These are phyloP conservation scores for Drosophila paulistorum DNA, from an alignment of 1,140 invertebrate genomes.

Conservation along the genomic window DNA sequence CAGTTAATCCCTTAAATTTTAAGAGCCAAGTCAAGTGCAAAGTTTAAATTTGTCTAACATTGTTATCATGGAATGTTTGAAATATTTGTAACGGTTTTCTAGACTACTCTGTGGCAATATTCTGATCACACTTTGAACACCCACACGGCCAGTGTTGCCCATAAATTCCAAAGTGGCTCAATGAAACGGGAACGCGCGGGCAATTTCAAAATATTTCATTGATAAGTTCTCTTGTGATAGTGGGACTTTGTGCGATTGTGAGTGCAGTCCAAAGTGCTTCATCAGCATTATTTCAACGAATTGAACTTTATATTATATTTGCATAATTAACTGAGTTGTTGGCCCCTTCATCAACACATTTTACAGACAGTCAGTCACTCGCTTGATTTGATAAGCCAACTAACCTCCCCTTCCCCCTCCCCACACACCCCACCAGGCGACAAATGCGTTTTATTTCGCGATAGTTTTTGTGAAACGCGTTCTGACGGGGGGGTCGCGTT, in stretches of 20 bases:
- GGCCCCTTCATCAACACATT: neutral
- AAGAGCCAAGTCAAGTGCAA: too few species aligned
- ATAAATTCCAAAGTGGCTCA: neutral
- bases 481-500: slow-evolving; percentile 24
- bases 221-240: neutral
- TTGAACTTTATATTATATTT: slow-evolving; percentile 14
- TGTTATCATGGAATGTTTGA: neutral
- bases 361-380: slow-evolving; percentile 2
- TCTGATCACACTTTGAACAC: slow-evolving; percentile 29
- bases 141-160: slow-evolving; percentile 30
- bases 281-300: slow-evolving; percentile 11
- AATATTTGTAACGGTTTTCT: neutral
- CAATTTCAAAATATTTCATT: slow-evolving; percentile 27
- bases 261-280: slow-evolving; percentile 11
- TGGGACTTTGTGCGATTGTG: neutral
- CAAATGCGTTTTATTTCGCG: slow-evolving; percentile 29
- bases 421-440: too few species aligned
- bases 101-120: neutral
- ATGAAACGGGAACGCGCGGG: slow-evolving; percentile 17
- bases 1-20: too few species aligned
- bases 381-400: slow-evolving; percentile 1
- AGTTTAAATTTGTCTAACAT: too few species aligned
- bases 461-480: neutral
- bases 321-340: slow-evolving; percentile 11
- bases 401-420: too few species aligned